A percentile compares a stretch with the other conserved stretches of the same genome.
Evolutionary conservation across 2,797 vertebrate genomes (phyloP).

Genomic region (Gymnothorax javanicus): DNA sequence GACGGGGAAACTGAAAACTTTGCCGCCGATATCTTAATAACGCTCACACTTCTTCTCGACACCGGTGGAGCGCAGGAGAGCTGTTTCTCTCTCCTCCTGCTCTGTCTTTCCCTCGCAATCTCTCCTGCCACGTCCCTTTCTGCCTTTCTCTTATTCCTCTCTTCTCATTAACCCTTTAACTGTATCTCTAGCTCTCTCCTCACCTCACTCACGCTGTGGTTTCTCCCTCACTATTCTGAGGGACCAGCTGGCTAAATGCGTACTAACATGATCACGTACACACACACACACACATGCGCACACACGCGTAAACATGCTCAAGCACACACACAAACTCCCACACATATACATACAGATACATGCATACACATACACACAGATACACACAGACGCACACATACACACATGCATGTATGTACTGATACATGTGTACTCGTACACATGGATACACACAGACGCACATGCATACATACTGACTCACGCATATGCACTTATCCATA

Average conservation of each 20-base stretch:
- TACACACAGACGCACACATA: slow-evolving; percentile 28
- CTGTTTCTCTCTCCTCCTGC: slow-evolving; percentile 27
- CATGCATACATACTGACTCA: too few species aligned
- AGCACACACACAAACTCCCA: slow-evolving; percentile 24
- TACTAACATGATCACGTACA: slow-evolving; percentile 28
- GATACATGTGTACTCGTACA: neutral
- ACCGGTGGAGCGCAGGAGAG: slow-evolving; percentile 27
- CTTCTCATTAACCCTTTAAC: slow-evolving; percentile 17
- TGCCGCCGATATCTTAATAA: slow-evolving; percentile 77
- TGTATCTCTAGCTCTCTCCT: neutral
- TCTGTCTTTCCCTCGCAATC: slow-evolving; percentile 7
- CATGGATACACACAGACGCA: too few species aligned
- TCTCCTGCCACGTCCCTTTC: neutral
- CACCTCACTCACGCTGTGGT: neutral
- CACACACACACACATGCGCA: slow-evolving; percentile 20
- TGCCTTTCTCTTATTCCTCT: neutral
- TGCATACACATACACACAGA: slow-evolving; percentile 21
- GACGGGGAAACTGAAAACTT: slow-evolving; percentile 79
- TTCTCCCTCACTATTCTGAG: slow-evolving; percentile 19
- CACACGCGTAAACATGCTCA: slow-evolving; percentile 6
- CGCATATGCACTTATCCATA: too few species aligned
- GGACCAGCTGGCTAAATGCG: slow-evolving; percentile 23
- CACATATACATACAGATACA: slow-evolving; percentile 16
- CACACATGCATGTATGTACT: slow-evolving; percentile 24
- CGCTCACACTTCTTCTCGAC: slow-evolving; percentile 65